These are phyloP conservation scores for Ursus arctos DNA, from an alignment of 2,113 vertebrate species.

Conservation along the genomic window DNA sequence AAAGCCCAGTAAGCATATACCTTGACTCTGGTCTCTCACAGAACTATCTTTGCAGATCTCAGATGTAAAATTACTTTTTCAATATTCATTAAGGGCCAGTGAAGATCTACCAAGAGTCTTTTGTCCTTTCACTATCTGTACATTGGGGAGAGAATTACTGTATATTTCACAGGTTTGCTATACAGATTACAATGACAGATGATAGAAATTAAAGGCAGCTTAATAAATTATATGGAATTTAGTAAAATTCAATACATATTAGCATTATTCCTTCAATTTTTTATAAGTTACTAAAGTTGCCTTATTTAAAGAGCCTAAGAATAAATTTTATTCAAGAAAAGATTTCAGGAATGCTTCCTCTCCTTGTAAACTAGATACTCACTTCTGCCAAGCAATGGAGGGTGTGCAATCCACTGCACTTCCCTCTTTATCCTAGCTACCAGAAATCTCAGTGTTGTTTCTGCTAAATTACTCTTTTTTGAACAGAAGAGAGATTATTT, in stretches of 20 bases:
- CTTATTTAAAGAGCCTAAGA: slow-evolving; percentile 5
- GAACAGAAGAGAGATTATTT: background rate
- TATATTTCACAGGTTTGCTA: background rate
- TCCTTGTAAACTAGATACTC: background rate
- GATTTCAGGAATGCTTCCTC: background rate
- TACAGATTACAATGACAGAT: background rate
- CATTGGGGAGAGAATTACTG: background rate
- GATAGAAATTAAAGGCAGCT: background rate
- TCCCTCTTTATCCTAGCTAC: background rate
- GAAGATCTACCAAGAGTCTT: background rate
- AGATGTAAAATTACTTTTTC: background rate
- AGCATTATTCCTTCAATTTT: background rate
- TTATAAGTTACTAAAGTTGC: background rate
- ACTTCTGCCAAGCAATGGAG: background rate
- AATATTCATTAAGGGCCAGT: background rate
- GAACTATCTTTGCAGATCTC: background rate
- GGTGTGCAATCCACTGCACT: background rate
- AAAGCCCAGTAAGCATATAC: background rate
- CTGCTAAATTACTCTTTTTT: background rate
- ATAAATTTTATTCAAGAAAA: background rate
- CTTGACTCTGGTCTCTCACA: background rate
- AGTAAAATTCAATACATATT: background rate
- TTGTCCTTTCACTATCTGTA: background rate
- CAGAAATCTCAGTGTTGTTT: background rate
- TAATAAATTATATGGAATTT: background rate